Evolutionary conservation across 2,888 invertebrate genomes (phyloP).

Genomic region (Agonopterix subpropinquella): DNA sequence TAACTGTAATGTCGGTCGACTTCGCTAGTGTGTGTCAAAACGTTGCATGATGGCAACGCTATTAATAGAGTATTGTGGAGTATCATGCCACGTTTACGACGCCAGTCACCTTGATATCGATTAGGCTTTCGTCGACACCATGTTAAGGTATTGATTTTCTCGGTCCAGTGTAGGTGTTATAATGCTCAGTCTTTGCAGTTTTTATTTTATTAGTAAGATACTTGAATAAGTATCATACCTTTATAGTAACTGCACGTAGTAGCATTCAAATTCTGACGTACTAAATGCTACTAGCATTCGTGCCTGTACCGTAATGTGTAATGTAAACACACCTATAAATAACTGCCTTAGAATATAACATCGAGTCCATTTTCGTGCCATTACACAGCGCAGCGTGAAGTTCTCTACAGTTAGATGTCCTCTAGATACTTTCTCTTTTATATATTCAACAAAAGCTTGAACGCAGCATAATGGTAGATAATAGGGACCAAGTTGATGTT

Average conservation of each 20-base stretch:
- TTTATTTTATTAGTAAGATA: too few relatives aligned
- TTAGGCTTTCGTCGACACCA: conserved; percentile 33
- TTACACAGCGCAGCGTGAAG: conserved; percentile 8
- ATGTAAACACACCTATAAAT: conserved; percentile 46
- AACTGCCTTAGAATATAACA: conserved; percentile 37
- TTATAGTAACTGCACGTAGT: too few relatives aligned
- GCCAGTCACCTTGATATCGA: conserved; percentile 56
- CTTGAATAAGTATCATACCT: neutral
- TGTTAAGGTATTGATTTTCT: conserved; percentile 3
- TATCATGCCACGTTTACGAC: conserved; percentile 43
- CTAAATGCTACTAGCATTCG: too few relatives aligned
- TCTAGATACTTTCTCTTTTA: conserved; percentile 6
- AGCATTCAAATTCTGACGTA: too few relatives aligned
- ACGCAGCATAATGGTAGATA: too few relatives aligned
- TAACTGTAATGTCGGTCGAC: conserved; percentile 10
- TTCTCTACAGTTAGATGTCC: conserved; percentile 1
- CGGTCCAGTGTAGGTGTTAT: neutral
- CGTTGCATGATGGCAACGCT: conserved; percentile 55
- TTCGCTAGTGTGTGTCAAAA: conserved; percentile 34
- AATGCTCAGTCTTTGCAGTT: too few relatives aligned
- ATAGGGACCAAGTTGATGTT: too few relatives aligned
- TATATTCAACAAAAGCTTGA: too few relatives aligned
- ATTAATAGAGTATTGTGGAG: conserved; percentile 48
- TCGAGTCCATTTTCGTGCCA: conserved; percentile 25
- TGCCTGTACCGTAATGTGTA: conserved; percentile 24